Evolutionary conservation across 37 sponge, comb jelly and placozoan species (phyloP), one percentile per base, ranked within the genome.

Genomic region (Halichondria panicea): DNA sequence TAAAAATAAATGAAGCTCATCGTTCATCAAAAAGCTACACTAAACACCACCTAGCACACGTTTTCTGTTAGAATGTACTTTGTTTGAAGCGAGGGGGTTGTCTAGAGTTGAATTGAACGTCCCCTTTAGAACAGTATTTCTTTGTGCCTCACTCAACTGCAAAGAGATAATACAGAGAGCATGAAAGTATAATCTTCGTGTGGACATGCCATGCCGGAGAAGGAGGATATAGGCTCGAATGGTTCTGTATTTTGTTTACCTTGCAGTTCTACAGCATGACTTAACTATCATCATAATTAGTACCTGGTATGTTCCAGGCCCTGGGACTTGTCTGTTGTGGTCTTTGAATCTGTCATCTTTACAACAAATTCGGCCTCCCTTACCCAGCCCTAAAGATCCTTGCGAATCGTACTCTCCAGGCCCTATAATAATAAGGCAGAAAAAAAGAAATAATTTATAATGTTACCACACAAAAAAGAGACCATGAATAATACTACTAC

Each of bases 101-200:
- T 78, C 71, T 11, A 97, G 92, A 0, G 89, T 85, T 46, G 63
- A 73, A 65, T 97, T 97, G 82, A 78, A 89, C 35, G 98, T 92
- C 0, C 96, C 90, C 53, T 86, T 61, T 24, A 92, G 84, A n/a
- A 95, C 58, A 39, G 87, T 86, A 61, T 86, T 84, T 30, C 46
- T 59, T 50, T 63, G 58, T 5, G 77, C n/a, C 28, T 55, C 77
- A 34, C 76, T 79, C 77, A 89, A 28, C 90, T 89, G 63, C 44
- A 45, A 41, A 66, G 38, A 18, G 11, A 48, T 48, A 48, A 48
- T 48, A 66, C 7, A 66, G 38, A 66, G 38, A 15, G 34, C 27
- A 66, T 39, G 13, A 8, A 11, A 66, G 7, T 39, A 34, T 34
- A 66, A 34, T 13, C 33, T 28, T 48, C 5, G 45, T 43, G 13